Base-by-base conservation (phyloP, 2,888 invertebrate species). In the Pristionchus japonicus region DNA sequence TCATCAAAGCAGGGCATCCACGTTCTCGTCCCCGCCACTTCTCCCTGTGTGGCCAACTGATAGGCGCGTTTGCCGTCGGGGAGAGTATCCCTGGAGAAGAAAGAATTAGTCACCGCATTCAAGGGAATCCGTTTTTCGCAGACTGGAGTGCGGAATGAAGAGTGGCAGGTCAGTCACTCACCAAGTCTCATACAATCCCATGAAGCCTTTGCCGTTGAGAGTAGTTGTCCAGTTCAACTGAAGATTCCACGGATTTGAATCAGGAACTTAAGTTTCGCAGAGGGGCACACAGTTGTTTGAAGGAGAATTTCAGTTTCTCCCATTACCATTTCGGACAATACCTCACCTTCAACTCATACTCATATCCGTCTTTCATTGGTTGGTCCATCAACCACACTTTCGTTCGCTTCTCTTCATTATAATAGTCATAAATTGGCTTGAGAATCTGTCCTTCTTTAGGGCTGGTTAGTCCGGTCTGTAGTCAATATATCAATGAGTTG, bases 1-100 rank as follows among this genome's bases (percentile, higher is more conserved):
- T 77, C 77, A 77, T 77, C 77, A 43, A 77, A 77, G 15, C 13
- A 7, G 11, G 77, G 77, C 77, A 77, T 77, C 77, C 77, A 77
- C 27, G 17, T 43, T 47, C 77, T 77, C 77, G 77, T 77, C 11
- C 77, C 77, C 77, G n/a, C n/a, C 13, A 27, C 15, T 77, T 47
- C 43, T 43, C 77, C 77, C 17, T 77, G 77, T n/a, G 43, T 77
- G 13, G 27, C 77, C 43, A 77, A 20, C 13, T 43, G 40, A 47
- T 77, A 77, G 17, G n/a, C 27, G 1, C 77, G 77, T 27, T n/a
- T 27, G 1, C 74, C 77, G 27, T 77, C 20, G 15, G n/a, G 43
- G 6, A 43, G 74, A 23, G 74, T 40, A 4, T 37, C 13, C 74
- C 74, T 74, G 23, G n/a, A 31, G 31, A 40, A 17, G 74, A 40